Evolutionary conservation across 2,113 vertebrate genomes (phyloP), one percentile per base, ranked within the genome.

Genomic region (Pseudopipra pipra): DNA sequence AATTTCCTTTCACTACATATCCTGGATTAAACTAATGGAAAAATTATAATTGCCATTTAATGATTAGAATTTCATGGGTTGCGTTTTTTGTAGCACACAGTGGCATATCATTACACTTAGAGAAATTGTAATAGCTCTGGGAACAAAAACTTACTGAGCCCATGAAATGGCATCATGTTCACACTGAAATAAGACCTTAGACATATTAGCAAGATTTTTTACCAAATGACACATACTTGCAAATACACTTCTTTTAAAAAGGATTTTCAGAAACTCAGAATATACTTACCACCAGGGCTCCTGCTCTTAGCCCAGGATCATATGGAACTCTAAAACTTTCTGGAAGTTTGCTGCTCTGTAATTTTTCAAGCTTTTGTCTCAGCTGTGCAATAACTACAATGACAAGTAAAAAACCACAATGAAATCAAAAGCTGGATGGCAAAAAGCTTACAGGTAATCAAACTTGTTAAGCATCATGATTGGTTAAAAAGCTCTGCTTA

Each of bases 271-370:
- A 31, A 76, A 71, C 15, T 85, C 52, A 66, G 63, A 62, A 19
- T 76, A 73, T 54, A 95, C 98, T 97, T 97, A 99, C 99, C 98
- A 99, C 97, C 67, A 99, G 95, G 4, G 98, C 90, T 89, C 99
- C 99, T n/a, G 99, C 99, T 97, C 98, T 98, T 30, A 99, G 97
- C 28, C 99, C 98, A 43, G 99, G 99, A 85, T 99, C 99, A 82
- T 99, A 99, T 0, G 99, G 99, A 62, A 99, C 99, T 97, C 98
- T 98, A 92, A 99, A 99, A 96, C 98, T 99, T 87, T 98, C 95
- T 2, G 99, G 99, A 70, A 99, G 98, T 77, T 98, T 98, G 13
- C 98, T 98, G 62, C 93, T 97, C 93, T 99, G 99, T 43, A 99
- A 97, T 83, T 94, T 98, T 98, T 99, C 99, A 97, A 99, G 98